Base-by-base conservation (phyloP, 2,888 invertebrate genomes). In the Theretra japonica region DNA sequence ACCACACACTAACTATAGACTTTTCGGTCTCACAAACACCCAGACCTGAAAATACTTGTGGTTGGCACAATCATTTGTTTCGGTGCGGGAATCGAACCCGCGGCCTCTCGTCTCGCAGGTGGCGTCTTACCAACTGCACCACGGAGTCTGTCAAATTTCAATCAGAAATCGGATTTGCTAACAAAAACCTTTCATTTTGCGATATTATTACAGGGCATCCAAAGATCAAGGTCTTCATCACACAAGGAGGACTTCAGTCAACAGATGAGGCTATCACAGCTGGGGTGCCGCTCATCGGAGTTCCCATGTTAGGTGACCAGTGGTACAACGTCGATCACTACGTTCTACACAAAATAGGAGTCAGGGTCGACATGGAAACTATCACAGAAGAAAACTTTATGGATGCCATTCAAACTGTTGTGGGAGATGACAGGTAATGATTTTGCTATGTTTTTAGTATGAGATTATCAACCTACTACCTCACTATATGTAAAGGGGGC, bases 211-310 rank as follows among this genome's bases (percentile, higher is more conserved):
- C 72, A 88, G 88, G 78, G 4, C 94, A 94, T 75, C 87, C 89
- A 15, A 94, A 92, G 25, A 71, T 94, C 3, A 93, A 91, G 72
- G 72, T 91, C 1, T 94, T 94, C 73, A 86, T 94, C 41, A 91
- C 90, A 0, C 93, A 93, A 86, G 91, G 89, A 71, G 92, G 93
- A 7, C 75, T 91, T 1, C 92, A 92, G 73, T 92, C 92, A 0
- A 84, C 90, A 2, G 90, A 93, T 70, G 93, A 94, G 78, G 87
- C 92, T 2, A 83, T 93, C 3, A 83, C 82, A 19, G 86, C 86
- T 4, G 86, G 86, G 60, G 87, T 90, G 0, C 92, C 93, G 2
- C 75, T 92, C 17, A 77, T 92, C 17, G 90, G 86, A 21, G 73
- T 92, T 65, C 91, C 92, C 0, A 88, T 92, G 81, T 75, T 89